Evolutionary conservation across 1,140 invertebrate genomes (phyloP).

Genomic region (Meteorus sp.): DNA sequence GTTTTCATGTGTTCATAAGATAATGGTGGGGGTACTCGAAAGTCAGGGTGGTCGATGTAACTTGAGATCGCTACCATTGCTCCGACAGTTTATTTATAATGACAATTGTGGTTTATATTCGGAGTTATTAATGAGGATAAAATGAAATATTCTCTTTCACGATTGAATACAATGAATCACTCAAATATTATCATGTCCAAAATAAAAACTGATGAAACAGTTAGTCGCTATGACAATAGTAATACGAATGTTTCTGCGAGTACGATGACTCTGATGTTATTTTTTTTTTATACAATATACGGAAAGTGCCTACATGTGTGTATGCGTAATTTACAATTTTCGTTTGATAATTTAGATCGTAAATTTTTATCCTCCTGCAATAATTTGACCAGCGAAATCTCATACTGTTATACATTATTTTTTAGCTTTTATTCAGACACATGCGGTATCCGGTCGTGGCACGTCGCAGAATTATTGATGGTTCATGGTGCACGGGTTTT

Average conservation of each 20-base stretch:
- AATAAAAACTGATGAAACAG: background rate
- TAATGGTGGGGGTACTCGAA: too few relatives aligned
- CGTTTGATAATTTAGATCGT: background rate
- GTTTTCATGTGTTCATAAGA: too few relatives aligned
- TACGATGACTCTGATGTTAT: conserved; percentile 31
- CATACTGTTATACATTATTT: conserved; percentile 7
- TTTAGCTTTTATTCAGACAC: conserved; percentile 38
- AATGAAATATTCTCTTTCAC: too few relatives aligned
- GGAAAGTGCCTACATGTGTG: conserved; percentile 43
- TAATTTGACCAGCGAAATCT: conserved; percentile 10
- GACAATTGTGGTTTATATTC: too few relatives aligned
- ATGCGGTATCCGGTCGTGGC: conserved; percentile 37
- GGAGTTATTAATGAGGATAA: too few relatives aligned
- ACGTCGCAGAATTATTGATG: conserved; percentile 37
- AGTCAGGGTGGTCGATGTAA: too few relatives aligned
- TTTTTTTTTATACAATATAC: conserved; percentile 33
- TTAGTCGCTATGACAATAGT: background rate
- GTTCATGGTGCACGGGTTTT: conserved; percentile 41
- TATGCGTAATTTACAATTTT: conserved; percentile 15
- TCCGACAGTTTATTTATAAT: too few relatives aligned
- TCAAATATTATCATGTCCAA: background rate
- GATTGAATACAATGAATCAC: background rate
- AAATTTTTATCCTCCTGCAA: conserved; percentile 15
- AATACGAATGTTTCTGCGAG: background rate
- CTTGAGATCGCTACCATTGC: too few relatives aligned